Evolutionary conservation across 2,113 vertebrate species (phyloP).

Genomic region (Dryoscopus gambensis): DNA sequence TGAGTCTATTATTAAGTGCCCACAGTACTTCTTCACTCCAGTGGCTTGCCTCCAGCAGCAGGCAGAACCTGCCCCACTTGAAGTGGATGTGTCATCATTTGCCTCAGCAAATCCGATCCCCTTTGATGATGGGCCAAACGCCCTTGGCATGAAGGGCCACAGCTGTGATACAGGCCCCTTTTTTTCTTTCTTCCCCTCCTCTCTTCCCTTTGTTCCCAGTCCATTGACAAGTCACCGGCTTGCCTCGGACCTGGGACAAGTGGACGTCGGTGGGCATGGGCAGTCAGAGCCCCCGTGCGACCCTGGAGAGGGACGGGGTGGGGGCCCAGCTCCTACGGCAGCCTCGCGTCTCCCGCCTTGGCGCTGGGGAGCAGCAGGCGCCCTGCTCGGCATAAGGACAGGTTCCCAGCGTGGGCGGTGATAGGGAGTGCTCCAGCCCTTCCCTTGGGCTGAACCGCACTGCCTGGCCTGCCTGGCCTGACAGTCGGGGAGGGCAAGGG

Average conservation of each 20-base stretch:
- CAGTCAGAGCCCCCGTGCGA: accelerated
- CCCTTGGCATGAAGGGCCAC: conserved; percentile 56
- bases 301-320: accelerated
- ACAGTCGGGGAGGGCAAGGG: neutral
- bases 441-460: conserved; percentile 30
- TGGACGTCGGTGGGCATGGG: accelerated
- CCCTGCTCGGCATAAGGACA: neutral
- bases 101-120: conserved; percentile 50
- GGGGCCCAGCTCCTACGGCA: accelerated
- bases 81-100: conserved; percentile 60
- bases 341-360: neutral
- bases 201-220: conserved; percentile 39
- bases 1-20: conserved; percentile 61
- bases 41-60: conserved; percentile 59
- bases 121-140: conserved; percentile 63
- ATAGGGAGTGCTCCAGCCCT: conserved; percentile 53
- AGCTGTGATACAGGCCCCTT: conserved; percentile 43
- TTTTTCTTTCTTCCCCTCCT: neutral
- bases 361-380: neutral
- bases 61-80: conserved; percentile 61
- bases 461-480: neutral
- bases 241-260: neutral
- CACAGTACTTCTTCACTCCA: conserved; percentile 41
- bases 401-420: conserved; percentile 43
- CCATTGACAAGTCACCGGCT: neutral